A percentile compares a stretch with the other conserved stretches of the same genome.
phyloP scores from a whole-genome alignment of 2,113 vertebrate genomes.

The Ondatra zibethicus region DNA sequence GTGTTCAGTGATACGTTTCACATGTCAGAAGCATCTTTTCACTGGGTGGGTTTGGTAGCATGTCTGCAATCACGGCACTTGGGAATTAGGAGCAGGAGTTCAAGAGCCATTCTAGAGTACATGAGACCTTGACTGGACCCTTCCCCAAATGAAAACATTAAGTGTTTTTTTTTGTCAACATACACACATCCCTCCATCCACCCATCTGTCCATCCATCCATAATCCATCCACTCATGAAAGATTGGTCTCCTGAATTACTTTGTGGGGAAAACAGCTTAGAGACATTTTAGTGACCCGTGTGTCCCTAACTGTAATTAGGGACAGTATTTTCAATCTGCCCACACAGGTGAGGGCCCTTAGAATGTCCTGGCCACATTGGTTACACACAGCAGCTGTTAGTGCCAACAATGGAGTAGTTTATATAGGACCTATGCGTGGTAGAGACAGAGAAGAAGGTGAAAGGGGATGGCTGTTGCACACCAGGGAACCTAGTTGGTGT shows the following conservation, averaged over 20 bases:
- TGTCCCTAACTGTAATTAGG: constrained; percentile 36
- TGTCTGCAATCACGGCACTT: neutral
- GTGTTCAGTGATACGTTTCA: neutral
- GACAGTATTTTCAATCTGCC: constrained; percentile 8
- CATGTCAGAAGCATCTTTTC: neutral
- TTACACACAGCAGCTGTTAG: neutral
- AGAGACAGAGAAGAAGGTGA: neutral
- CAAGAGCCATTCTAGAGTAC: neutral
- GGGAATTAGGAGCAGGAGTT: neutral
- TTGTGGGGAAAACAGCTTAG: constrained; percentile 40
- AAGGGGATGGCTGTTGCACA: neutral
- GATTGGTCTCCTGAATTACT: neutral
- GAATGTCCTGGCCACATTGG: neutral
- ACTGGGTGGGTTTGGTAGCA: neutral
- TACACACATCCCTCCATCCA: neutral
- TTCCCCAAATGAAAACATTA: neutral
- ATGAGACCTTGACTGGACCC: neutral
- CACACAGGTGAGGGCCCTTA: neutral
- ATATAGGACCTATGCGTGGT: neutral
- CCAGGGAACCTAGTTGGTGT: neutral
- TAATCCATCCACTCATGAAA: neutral
- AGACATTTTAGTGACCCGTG: neutral
- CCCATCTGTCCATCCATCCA: neutral
- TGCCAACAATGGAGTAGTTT: neutral
- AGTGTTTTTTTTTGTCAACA: neutral